Percentiles rank a stretch among this genome's conserved stretches.
Evolutionary conservation across 2,797 vertebrate genomes (phyloP).

Genomic region (Fratercula arctica): DNA sequence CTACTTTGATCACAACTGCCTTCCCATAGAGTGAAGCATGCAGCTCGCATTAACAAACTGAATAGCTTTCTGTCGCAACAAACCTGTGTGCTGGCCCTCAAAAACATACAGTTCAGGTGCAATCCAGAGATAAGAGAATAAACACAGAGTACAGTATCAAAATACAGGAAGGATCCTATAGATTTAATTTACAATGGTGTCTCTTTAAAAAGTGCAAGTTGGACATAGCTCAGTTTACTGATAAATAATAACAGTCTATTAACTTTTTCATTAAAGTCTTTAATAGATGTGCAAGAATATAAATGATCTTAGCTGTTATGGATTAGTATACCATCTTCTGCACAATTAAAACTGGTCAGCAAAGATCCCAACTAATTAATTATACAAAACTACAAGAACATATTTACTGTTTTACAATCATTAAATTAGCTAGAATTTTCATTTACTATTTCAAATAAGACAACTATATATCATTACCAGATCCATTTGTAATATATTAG

Average conservation of each 20-base stretch:
- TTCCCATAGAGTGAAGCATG: not conserved
- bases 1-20: not conserved
- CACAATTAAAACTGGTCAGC: conserved; percentile 71
- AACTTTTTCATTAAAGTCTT: conserved; percentile 74
- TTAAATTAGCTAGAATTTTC: conserved; percentile 76
- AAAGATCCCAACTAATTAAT: conserved; percentile 66
- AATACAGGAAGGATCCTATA: not conserved
- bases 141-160: not conserved
- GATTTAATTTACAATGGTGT: not conserved
- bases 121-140: not conserved
- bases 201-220: not conserved
- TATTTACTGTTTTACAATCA: conserved; percentile 80
- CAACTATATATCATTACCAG: conserved; percentile 75
- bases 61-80: not conserved
- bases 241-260: conserved; percentile 32
- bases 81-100: not conserved
- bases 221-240: not conserved
- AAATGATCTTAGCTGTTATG: conserved; percentile 68
- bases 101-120: not conserved
- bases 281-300: conserved; percentile 76
- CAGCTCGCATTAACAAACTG: not conserved
- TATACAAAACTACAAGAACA: conserved; percentile 81
- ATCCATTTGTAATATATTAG: conserved; percentile 71
- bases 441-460: conserved; percentile 76
- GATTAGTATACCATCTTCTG: conserved; percentile 75